These are phyloP conservation scores for Agrochola lychnidis DNA, from an alignment of 2,888 invertebrate genomes.

Conservation along the genomic window DNA sequence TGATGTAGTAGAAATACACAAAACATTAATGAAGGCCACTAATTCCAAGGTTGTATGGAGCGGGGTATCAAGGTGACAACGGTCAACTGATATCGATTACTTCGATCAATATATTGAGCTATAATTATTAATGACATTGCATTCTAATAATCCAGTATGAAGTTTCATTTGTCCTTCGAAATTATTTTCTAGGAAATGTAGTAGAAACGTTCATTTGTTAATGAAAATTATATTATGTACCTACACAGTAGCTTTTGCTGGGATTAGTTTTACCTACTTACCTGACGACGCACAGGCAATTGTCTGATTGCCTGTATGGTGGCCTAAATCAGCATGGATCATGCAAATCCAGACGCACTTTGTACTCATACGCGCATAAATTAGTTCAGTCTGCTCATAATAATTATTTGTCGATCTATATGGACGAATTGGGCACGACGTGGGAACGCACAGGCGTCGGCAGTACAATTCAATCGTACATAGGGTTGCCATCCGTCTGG, in stretches of 20 bases:
- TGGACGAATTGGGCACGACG: slow-evolving; percentile 20
- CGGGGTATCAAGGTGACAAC: slow-evolving; percentile 13
- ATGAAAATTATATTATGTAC: neutral
- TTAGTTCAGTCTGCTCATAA: slow-evolving; percentile 6
- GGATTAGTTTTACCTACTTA: neutral
- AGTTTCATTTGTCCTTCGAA: neutral
- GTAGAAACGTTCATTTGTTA: neutral
- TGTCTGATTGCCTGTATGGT: slow-evolving; percentile 19
- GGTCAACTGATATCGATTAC: slow-evolving; percentile 33
- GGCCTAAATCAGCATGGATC: slow-evolving; percentile 18
- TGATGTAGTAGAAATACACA: neutral
- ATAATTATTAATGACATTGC: slow-evolving; percentile 1
- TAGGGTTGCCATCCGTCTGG: neutral
- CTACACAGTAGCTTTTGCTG: neutral
- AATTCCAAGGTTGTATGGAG: neutral
- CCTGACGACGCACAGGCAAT: neutral
- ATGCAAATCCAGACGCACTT: slow-evolving; percentile 22
- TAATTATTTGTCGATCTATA: slow-evolving; percentile 31
- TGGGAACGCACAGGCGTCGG: slow-evolving; percentile 1
- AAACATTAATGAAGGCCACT: neutral
- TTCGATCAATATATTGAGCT: slow-evolving; percentile 3
- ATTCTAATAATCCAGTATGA: slow-evolving; percentile 10
- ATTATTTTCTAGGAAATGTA: slow-evolving; percentile 1
- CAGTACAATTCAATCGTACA: neutral
- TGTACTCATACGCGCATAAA: slow-evolving; percentile 28